These are phyloP conservation scores for Grammomys surdaster DNA, from an alignment of 2,113 vertebrate species.

Conservation along the genomic window DNA sequence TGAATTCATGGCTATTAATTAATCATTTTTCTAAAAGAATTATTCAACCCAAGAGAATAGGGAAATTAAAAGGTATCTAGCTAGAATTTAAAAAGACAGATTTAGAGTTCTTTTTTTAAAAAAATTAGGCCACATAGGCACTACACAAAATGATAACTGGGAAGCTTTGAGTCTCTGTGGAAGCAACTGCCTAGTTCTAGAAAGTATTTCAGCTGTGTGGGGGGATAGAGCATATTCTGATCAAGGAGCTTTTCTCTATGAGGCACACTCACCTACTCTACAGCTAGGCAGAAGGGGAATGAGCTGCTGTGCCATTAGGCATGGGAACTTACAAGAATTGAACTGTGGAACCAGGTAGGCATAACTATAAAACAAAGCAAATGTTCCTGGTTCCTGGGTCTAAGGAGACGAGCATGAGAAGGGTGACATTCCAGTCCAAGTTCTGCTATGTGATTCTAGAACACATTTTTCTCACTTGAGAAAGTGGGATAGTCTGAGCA, in stretches of 20 bases:
- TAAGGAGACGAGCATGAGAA: neutral
- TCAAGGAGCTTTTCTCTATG: neutral
- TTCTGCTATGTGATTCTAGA: neutral
- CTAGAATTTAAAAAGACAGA: neutral
- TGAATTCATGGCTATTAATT: slow-evolving; percentile 57
- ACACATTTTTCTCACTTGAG: slow-evolving; percentile 1
- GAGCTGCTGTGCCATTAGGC: neutral
- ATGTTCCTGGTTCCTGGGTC: neutral
- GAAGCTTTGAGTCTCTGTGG: neutral
- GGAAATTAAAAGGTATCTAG: slow-evolving; percentile 63
- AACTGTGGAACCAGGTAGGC: neutral
- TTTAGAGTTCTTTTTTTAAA: neutral
- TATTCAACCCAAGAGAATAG: slow-evolving; percentile 44
- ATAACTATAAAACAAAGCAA: neutral
- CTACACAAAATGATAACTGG: neutral
- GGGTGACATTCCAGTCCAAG: neutral
- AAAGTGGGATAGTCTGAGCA: neutral
- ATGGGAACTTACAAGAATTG: neutral
- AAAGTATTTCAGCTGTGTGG: neutral
- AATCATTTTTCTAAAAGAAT: slow-evolving; percentile 59
- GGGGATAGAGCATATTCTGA: neutral
- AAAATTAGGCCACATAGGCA: neutral
- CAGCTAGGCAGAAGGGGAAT: neutral
- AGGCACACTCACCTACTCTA: neutral
- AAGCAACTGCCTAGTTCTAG: neutral